Conservation (phyloP, 2,888 invertebrate genomes). For the Cerastis rubricosa region DNA sequence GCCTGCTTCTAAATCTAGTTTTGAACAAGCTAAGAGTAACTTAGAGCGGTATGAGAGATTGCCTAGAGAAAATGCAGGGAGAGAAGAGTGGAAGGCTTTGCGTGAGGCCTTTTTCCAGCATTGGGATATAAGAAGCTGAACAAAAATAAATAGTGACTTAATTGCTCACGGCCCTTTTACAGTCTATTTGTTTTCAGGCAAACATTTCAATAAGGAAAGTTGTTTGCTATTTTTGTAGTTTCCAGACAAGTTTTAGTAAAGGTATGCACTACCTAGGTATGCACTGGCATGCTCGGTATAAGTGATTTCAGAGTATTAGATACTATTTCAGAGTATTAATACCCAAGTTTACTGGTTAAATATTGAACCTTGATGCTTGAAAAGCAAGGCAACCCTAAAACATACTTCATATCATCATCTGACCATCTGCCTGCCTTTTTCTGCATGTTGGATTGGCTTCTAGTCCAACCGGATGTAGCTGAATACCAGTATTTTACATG, state of each 20-base stretch:
- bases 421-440: not conserved
- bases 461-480: not conserved
- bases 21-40: not conserved
- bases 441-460: not conserved
- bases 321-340: no score
- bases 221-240: not conserved
- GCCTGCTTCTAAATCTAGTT: not conserved
- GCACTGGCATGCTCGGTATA: no score
- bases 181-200: not conserved
- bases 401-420: not conserved
- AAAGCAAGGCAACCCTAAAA: not conserved
- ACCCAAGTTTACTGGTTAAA: not conserved
- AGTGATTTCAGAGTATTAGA: no score
- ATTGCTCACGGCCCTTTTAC: not conserved
- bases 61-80: no score
- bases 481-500: not conserved
- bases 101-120: no score
- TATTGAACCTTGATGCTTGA: not conserved
- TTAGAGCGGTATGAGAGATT: no score
- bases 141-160: not conserved
- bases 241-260: not conserved
- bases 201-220: not conserved
- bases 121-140: no score
- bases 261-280: no score
- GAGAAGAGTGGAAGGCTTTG: no score